Evolutionary conservation across 2,888 invertebrate species (phyloP).

Genomic region (Zhengitettix transpicula): DNA sequence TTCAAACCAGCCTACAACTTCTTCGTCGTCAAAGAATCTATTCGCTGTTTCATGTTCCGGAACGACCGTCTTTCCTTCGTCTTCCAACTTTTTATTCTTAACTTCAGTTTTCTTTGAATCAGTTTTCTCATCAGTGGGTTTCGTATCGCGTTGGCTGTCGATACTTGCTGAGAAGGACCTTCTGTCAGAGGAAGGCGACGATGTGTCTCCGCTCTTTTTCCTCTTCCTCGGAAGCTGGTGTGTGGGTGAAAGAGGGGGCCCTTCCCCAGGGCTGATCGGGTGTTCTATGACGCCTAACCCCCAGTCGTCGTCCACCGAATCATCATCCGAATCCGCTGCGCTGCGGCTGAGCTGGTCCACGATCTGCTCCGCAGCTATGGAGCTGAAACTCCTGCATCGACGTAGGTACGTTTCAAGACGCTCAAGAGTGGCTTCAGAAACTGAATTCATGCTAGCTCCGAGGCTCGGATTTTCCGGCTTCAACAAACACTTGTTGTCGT

Average conservation of each 20-base stretch:
- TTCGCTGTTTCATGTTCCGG: not conserved
- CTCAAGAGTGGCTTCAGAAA: constrained; percentile 20
- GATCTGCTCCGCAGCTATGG: constrained; percentile 28
- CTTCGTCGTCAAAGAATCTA: not conserved
- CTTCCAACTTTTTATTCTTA: not conserved
- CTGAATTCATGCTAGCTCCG: not conserved
- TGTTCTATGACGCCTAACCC: constrained; percentile 30
- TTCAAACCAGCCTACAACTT: not conserved
- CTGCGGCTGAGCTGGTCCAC: constrained; percentile 19
- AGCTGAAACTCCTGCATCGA: constrained; percentile 30
- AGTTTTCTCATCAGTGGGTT: not conserved
- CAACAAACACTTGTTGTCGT: too few relatives aligned
- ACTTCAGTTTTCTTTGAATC: not conserved
- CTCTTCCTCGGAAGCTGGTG: too few relatives aligned
- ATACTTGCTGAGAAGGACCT: too few relatives aligned
- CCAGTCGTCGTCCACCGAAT: constrained; percentile 23
- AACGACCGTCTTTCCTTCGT: too few relatives aligned
- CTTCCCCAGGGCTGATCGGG: constrained; percentile 11
- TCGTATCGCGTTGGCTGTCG: not conserved
- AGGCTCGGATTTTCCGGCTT: too few relatives aligned
- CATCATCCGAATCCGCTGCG: too few relatives aligned
- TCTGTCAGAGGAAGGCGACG: too few relatives aligned
- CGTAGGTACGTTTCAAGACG: constrained; percentile 29
- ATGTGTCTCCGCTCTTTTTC: too few relatives aligned
- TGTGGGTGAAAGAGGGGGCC: too few relatives aligned